Evolutionary conservation across 2,888 invertebrate genomes (phyloP), one percentile per base, ranked within the genome.

Genomic region (Coenonympha arcania): DNA sequence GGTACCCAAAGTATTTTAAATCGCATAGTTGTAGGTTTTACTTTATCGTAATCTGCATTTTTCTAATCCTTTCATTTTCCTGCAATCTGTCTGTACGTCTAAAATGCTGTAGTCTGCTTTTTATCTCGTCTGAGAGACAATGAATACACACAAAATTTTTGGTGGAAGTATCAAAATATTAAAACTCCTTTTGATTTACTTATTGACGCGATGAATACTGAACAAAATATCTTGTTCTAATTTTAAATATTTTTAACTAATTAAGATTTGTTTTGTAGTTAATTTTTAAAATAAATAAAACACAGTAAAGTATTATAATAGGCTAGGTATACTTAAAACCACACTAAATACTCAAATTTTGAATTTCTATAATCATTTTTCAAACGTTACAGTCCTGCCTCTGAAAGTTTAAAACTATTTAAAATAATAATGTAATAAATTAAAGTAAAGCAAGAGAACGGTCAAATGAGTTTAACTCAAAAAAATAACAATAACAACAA

Each of bases 381-480:
- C 22, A 49, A 39, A 45, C 41, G 40, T 46, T 40, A 34, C 43
- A 36, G 28, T 40, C 40, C 28, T 22, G 30, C 13, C 19, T 40
- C 44, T 48, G n/a, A 28, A 30, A 2, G 40, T 47, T 52, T 36
- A 40, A 22, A 43, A 39, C 30, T 46, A 50, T 26, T 44, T 47
- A 37, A 33, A 36, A 22, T 1, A 15, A 16, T 39, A 36, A 39
- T 40, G 46, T 53, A 58, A 58, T 57, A 57, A 58, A 55, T 58
- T 48, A 57, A 54, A 53, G 52, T 55, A 53, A 48, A 57, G 55
- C 56, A 57, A 57, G 55, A 48, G 31, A 55, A 55, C 39, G 55
- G 80, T 79, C 77, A 64, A 48, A 54, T 73, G 84, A 84, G 84
- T 84, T 81, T 76, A 65, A 84, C 84, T 84, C 84, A 76, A 72